phyloP scores from a whole-genome alignment of 2,797 vertebrate species.

The Falco biarmicus region DNA sequence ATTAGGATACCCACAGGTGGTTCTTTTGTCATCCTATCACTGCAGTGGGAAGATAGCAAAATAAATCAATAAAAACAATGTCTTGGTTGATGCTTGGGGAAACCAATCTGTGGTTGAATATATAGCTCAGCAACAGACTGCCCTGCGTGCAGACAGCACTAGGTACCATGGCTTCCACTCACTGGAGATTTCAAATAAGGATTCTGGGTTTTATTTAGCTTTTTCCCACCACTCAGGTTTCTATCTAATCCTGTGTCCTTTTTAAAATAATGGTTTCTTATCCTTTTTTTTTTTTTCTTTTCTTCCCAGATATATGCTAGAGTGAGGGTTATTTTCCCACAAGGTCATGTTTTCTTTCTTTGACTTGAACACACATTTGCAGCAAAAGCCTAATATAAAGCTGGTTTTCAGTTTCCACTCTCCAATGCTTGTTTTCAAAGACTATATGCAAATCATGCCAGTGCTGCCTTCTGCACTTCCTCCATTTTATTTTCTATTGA shows the following conservation, averaged over 20 bases:
- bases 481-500: conserved; percentile 47
- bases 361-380: not conserved
- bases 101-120: conserved; percentile 46
- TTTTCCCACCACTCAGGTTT: not conserved
- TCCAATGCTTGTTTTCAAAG: not conserved
- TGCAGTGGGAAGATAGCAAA: conserved; percentile 66
- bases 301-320: not conserved
- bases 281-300: not conserved
- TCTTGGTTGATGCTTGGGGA: conserved; percentile 55
- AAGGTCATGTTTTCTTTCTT: conserved; percentile 7
- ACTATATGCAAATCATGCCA: conserved; percentile 3
- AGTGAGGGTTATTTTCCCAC: not conserved
- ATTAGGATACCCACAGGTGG: conserved; percentile 68
- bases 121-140: conserved; percentile 22
- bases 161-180: not conserved
- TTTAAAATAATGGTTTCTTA: not conserved
- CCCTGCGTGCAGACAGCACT: not conserved
- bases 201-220: not conserved
- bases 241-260: not conserved
- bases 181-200: not conserved
- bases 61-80: conserved; percentile 71
- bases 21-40: conserved; percentile 64
- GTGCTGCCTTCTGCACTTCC: conserved; percentile 27
- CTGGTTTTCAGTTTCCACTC: not conserved
- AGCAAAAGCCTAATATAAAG: not conserved